Evolutionary conservation across 2,797 vertebrate species (phyloP).

Genomic region (Enteromius thamalakanensis): DNA sequence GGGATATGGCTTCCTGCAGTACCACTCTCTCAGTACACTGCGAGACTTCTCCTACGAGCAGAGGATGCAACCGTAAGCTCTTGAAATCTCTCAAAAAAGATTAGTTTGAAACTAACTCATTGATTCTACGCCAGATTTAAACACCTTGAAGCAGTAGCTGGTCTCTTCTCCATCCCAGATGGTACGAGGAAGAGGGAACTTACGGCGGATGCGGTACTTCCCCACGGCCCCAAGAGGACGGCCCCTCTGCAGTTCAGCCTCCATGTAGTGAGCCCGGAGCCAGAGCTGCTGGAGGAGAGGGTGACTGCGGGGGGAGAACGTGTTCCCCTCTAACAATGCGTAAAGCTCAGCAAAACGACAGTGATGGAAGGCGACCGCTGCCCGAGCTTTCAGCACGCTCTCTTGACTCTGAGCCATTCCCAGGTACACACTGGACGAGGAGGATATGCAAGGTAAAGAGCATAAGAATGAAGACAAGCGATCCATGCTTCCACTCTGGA

Average conservation of each 20-base stretch:
- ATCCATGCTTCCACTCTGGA: constrained; percentile 72
- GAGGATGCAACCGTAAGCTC: neutral
- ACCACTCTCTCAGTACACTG: constrained; percentile 70
- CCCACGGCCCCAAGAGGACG: constrained; percentile 76
- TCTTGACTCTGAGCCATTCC: constrained; percentile 63
- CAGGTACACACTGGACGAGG: constrained; percentile 41
- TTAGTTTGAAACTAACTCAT: neutral
- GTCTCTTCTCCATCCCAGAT: constrained; percentile 81
- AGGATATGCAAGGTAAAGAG: constrained; percentile 62
- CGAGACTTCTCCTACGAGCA: constrained; percentile 74
- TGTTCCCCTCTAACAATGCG: constrained; percentile 69
- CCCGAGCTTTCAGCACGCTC: constrained; percentile 73
- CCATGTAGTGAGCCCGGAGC: constrained; percentile 73
- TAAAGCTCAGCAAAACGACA: constrained; percentile 73
- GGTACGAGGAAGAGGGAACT: constrained; percentile 74
- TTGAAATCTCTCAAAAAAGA: neutral
- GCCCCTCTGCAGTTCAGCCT: constrained; percentile 73
- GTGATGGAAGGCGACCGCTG: constrained; percentile 75
- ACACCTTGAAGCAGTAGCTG: constrained; percentile 78
- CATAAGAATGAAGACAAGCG: constrained; percentile 70
- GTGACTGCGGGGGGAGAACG: constrained; percentile 72
- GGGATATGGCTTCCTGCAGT: constrained; percentile 71
- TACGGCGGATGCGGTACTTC: constrained; percentile 76
- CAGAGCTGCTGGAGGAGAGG: constrained; percentile 77
- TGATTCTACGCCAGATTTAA: neutral